phyloP scores from a whole-genome alignment of 2,888 invertebrate species.

The Tubulanus polymorphus region DNA sequence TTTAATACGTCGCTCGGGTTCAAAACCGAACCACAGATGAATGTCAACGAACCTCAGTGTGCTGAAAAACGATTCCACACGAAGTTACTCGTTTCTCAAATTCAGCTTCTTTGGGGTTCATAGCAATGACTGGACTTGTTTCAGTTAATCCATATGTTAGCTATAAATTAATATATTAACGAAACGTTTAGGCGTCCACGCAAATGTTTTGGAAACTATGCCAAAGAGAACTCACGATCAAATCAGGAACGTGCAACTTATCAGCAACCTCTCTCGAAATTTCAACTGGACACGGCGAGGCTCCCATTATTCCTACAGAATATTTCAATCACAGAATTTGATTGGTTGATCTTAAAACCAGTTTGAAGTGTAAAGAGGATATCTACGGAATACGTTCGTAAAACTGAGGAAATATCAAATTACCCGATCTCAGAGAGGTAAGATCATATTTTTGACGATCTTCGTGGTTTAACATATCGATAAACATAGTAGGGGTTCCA shows the following conservation, averaged over 20 bases:
- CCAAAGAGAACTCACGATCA: conserved; percentile 45
- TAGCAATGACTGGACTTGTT: conserved; percentile 60
- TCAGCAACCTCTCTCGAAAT: conserved; percentile 53
- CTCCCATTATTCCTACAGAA: conserved; percentile 68
- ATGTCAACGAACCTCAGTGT: too few relatives aligned
- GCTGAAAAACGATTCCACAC: too few relatives aligned
- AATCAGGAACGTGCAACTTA: conserved; percentile 53
- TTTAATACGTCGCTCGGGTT: too few relatives aligned
- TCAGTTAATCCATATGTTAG: conserved; percentile 63
- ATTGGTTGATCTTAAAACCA: too few relatives aligned
- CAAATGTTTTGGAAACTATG: too few relatives aligned
- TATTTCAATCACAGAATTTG: too few relatives aligned
- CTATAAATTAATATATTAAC: too few relatives aligned
- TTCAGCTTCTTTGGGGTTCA: conserved; percentile 55
- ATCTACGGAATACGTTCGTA: too few relatives aligned
- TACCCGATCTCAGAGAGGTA: conserved; percentile 36
- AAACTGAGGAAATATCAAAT: too few relatives aligned
- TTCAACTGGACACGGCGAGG: conserved; percentile 65
- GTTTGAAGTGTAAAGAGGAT: too few relatives aligned
- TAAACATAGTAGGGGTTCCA: conserved; percentile 84
- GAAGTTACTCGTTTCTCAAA: conserved; percentile 55
- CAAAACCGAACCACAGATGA: too few relatives aligned
- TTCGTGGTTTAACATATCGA: conserved; percentile 64
- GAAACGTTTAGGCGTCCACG: too few relatives aligned
- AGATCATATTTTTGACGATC: conserved; percentile 52